Base-by-base conservation (phyloP, 92 coral and sea anemone genomes). In the Pocillopora meandrina region DNA sequence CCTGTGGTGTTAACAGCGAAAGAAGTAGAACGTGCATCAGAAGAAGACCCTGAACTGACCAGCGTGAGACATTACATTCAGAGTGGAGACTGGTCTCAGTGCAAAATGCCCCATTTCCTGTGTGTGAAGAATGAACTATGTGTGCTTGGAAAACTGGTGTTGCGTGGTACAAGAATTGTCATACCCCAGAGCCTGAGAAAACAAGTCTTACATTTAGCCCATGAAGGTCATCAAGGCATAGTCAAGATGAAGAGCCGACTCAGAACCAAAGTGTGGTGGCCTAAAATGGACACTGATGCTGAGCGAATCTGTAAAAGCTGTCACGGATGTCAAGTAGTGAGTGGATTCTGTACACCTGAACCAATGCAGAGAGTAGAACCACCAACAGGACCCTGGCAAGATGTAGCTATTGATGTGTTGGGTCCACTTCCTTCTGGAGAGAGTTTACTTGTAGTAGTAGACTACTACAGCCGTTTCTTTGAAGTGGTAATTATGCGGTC, bases 171-270 rank as follows among this genome's bases (percentile, higher is more conserved):
- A 17, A 78, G 81, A 52, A 78, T 81, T 74, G 60, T 89, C 0
- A 85, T 72, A 42, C 71, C 90, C 16, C 66, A 75, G 75, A 7
- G 20, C 10, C 87, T 87, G 58, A 72, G 83, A 21, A 57, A 9
- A 26, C 17, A 61, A 47, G 85, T 83, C 20, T 14, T 83, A 19
- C 61, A 57, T 19, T 52, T 72, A 67, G 90, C 87, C 8, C 90
- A 86, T 55, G 87, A 90, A 35, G 90, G 88, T 11, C 90, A 90
- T 58, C 93, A 86, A 35, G 88, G 93, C 10, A 77, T 90, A 9
- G 88, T 86, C 0, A 82, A 82, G 76, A 82, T 83, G 21, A 90
- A 90, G 42, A 82, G 75, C 13, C 58, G 82, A 2, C 16, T 86
- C 5, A 55, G 93, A 47, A 42, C 66, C 17, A 90, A 90, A 52